phyloP scores from a whole-genome alignment of 2,797 vertebrate genomes.

The Diglossa cyanea region DNA sequence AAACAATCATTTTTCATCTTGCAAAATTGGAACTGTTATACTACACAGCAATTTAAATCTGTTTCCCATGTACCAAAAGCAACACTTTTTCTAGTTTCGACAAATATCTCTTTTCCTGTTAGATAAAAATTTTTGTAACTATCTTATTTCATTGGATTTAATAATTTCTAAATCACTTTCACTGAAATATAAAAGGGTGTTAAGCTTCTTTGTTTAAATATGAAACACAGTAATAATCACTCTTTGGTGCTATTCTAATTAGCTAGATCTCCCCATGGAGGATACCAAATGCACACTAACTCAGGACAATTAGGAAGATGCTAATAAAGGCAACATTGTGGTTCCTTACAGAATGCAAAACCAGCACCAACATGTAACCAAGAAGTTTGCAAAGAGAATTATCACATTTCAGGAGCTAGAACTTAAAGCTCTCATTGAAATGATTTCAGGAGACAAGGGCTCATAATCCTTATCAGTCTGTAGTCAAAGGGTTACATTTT shows the following conservation, averaged over 20 bases:
- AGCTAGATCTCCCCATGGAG: background rate
- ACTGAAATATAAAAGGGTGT: conserved; percentile 5
- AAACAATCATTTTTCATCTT: conserved; percentile 54
- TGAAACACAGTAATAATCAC: conserved; percentile 43
- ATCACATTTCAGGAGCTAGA: background rate
- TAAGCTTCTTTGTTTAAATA: conserved; percentile 35
- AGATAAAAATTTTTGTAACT: conserved; percentile 31
- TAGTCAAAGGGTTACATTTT: background rate
- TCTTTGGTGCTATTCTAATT: conserved; percentile 46
- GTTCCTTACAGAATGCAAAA: conserved; percentile 30
- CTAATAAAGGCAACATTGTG: conserved; percentile 6
- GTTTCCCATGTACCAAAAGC: conserved; percentile 1
- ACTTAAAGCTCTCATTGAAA: background rate
- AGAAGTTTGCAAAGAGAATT: background rate
- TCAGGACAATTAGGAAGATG: conserved; percentile 31
- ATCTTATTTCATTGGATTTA: conserved; percentile 31
- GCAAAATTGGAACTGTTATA: conserved; percentile 31
- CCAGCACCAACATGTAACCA: background rate
- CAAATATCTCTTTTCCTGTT: background rate
- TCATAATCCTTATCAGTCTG: background rate
- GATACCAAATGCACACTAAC: conserved; percentile 29
- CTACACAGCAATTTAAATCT: conserved; percentile 36
- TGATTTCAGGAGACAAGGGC: background rate
- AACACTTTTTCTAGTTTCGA: conserved; percentile 27
- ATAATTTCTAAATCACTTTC: conserved; percentile 38